Evolutionary conservation across 2,797 vertebrate species (phyloP).

Genomic region (Macrochelys suwanniensis): DNA sequence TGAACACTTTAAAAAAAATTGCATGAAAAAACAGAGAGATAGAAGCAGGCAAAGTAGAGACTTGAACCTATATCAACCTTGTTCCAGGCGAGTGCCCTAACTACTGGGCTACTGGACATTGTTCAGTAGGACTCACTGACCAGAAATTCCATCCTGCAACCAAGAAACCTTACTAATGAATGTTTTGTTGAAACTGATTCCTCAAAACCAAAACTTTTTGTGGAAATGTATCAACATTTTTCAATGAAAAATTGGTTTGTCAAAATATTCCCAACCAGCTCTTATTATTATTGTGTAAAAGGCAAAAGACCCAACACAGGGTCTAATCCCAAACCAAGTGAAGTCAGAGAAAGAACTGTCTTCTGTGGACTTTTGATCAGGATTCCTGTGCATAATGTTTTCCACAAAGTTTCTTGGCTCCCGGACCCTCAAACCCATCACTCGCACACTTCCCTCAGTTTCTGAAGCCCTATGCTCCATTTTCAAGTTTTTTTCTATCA

Average conservation of each 20-base stretch:
- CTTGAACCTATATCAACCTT: background rate
- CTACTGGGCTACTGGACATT: background rate
- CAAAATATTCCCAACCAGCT: background rate
- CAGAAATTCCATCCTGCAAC: background rate
- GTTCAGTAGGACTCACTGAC: background rate
- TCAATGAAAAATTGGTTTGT: background rate
- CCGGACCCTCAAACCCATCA: background rate
- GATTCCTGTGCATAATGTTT: background rate
- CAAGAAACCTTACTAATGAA: background rate
- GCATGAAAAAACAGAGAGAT: accelerated
- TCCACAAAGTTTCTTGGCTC: background rate
- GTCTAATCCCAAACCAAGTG: accelerated
- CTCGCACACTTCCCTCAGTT: background rate
- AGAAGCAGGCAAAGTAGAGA: background rate
- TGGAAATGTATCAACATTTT: background rate
- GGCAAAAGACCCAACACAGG: accelerated
- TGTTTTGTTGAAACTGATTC: background rate
- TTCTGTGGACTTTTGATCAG: background rate
- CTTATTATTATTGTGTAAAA: background rate
- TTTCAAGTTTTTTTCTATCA: background rate
- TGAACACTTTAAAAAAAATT: background rate
- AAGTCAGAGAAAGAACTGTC: background rate
- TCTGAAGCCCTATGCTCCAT: background rate
- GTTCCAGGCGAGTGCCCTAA: background rate
- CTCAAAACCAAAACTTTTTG: background rate